A percentile compares a stretch with the other conserved stretches of the same genome.
These are phyloP conservation scores for Drosophila pseudoananassae DNA, from an alignment of 1,140 invertebrate genomes.

Conservation along the genomic window DNA sequence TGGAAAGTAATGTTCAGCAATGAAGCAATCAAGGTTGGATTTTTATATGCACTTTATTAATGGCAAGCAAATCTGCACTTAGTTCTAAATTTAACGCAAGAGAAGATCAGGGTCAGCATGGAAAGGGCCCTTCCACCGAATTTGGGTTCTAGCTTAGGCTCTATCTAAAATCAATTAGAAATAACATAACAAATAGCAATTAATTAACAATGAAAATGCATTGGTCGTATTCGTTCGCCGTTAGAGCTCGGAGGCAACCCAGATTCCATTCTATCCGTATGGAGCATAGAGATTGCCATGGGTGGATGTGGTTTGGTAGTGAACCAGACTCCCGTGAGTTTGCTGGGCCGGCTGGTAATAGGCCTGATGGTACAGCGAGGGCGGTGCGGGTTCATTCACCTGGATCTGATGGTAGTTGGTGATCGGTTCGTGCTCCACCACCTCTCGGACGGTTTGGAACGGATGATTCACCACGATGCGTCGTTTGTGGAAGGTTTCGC, in stretches of 20 bases:
- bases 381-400: conserved; percentile 82
- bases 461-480: conserved; percentile 87
- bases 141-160: conserved; percentile 27
- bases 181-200: conserved; percentile 15
- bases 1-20: neutral
- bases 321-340: conserved; percentile 72
- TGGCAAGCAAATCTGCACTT: conserved; percentile 66
- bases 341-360: conserved; percentile 69
- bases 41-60: conserved; percentile 70
- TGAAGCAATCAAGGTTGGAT: conserved; percentile 9
- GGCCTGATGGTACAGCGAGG: conserved; percentile 68
- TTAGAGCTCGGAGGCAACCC: neutral
- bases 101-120: conserved; percentile 55
- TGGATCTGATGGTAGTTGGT: conserved; percentile 85
- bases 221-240: conserved; percentile 21
- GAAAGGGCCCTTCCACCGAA: conserved; percentile 73
- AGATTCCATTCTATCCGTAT: conserved; percentile 29
- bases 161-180: conserved; percentile 13
- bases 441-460: conserved; percentile 87
- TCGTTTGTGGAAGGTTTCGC: conserved; percentile 86
- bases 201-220: conserved; percentile 52
- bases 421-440: conserved; percentile 86
- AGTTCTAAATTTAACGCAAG: conserved; percentile 34
- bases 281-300: conserved; percentile 59
- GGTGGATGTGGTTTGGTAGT: conserved; percentile 52